These are phyloP conservation scores for Ptychodera flava DNA, from an alignment of 35 echinoderm and acorn worm genomes.

Conservation along the genomic window DNA sequence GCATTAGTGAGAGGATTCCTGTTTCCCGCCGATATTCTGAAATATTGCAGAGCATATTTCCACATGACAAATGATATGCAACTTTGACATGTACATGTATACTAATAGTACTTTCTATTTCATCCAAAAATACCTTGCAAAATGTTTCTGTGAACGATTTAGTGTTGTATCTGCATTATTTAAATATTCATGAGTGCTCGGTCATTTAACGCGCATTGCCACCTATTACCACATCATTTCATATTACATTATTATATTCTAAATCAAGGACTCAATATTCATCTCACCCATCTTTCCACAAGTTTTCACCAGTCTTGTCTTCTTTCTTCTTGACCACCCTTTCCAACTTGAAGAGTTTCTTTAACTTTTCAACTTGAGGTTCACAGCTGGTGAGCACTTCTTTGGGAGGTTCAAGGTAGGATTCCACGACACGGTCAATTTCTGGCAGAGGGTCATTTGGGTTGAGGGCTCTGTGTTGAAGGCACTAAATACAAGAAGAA, in stretches of 20 bases:
- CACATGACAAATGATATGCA: not conserved
- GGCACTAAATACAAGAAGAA: conserved; percentile 55
- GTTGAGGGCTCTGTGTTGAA: conserved; percentile 78
- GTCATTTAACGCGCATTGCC: too few species aligned
- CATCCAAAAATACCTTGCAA: not conserved
- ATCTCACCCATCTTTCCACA: conserved; percentile 17
- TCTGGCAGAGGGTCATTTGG: conserved; percentile 42
- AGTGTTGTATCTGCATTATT: not conserved
- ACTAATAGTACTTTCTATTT: not conserved
- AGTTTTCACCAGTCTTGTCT: conserved; percentile 19
- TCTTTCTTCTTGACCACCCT: conserved; percentile 49
- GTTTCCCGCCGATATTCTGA: not conserved
- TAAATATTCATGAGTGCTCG: too few species aligned
- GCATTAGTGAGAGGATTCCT: not conserved
- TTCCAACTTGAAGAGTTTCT: conserved; percentile 81
- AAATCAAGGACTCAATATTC: too few species aligned
- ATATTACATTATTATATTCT: too few species aligned
- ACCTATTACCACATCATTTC: too few species aligned
- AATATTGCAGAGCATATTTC: not conserved
- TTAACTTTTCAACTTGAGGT: conserved; percentile 48
- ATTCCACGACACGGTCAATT: conserved; percentile 23
- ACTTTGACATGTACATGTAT: not conserved
- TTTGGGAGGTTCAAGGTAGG: conserved; percentile 42
- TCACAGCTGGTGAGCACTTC: conserved; percentile 44
- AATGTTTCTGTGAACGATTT: not conserved